phyloP scores from a whole-genome alignment of 2,113 vertebrate genomes.

The Sinocyclocheilus anshuiensis region DNA sequence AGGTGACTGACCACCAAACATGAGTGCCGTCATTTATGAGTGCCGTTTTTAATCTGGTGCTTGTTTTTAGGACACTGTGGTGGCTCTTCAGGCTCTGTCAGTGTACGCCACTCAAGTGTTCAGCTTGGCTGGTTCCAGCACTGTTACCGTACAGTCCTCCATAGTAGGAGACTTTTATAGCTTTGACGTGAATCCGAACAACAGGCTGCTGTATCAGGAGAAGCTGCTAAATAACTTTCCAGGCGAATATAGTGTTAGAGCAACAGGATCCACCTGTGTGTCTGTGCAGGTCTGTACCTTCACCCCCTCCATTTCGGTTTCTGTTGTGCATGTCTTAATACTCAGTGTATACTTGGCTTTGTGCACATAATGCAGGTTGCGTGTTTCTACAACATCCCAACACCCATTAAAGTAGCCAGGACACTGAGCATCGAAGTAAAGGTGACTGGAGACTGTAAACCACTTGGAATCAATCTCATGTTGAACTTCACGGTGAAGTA shows the following conservation, averaged over 20 bases:
- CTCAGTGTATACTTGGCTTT: too few relatives aligned
- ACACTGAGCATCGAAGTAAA: constrained; percentile 48
- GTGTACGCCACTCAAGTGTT: constrained; percentile 66
- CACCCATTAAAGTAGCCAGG: constrained; percentile 16
- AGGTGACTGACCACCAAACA: constrained; percentile 69
- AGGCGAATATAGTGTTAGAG: constrained; percentile 64
- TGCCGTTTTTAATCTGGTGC: not conserved
- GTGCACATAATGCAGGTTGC: constrained; percentile 54
- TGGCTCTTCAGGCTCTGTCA: constrained; percentile 70
- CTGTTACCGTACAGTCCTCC: constrained; percentile 61
- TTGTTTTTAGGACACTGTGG: constrained; percentile 69
- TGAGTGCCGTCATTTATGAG: not conserved
- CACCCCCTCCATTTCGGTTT: not conserved
- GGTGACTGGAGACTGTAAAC: constrained; percentile 35
- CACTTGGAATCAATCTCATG: not conserved
- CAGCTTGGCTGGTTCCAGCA: constrained; percentile 55
- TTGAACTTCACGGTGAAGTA: not conserved
- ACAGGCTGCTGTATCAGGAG: constrained; percentile 83
- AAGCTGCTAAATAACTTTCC: constrained; percentile 63
- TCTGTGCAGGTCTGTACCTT: constrained; percentile 74
- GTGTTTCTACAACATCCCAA: constrained; percentile 68
- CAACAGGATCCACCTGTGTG: constrained; percentile 73
- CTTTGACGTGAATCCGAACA: constrained; percentile 75
- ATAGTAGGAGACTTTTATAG: constrained; percentile 49
- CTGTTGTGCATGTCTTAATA: not conserved